Conservation (phyloP, 2,888 invertebrate species). For the Seira sanloemensis region DNA sequence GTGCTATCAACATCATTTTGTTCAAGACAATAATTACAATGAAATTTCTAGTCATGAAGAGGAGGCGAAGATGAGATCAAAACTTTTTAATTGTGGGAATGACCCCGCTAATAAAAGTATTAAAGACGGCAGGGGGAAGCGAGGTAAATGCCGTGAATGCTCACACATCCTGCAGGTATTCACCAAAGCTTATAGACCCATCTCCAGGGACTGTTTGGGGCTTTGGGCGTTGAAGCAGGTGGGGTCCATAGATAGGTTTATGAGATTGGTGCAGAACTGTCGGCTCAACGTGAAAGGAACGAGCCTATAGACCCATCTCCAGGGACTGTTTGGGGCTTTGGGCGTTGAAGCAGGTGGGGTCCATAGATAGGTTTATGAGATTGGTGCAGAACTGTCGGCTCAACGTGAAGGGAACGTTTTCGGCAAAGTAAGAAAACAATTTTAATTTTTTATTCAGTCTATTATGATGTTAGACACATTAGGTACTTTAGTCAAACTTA, state of each 20-base stretch:
- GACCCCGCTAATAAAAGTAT: neutral
- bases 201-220: conserved; percentile 65
- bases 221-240: conserved; percentile 63
- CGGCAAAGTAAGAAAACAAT: conserved; percentile 53
- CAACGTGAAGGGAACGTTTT: conserved; percentile 58
- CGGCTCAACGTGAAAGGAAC: conserved; percentile 51
- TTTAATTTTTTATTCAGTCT: neutral
- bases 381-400: conserved; percentile 44
- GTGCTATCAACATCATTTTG: conserved; percentile 27
- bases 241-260: conserved; percentile 58
- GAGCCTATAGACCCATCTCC: no score
- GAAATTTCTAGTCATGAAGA: neutral
- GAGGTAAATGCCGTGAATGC: conserved; percentile 44
- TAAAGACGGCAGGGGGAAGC: neutral
- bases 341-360: conserved; percentile 54
- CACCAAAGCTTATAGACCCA: conserved; percentile 39
- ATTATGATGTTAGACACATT: neutral
- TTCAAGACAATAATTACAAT: neutral
- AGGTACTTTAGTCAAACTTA: neutral
- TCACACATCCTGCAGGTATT: conserved; percentile 22
- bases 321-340: conserved; percentile 68
- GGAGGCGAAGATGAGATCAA: neutral
- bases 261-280: conserved; percentile 41
- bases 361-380: conserved; percentile 57
- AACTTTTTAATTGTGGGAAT: neutral